A percentile compares a stretch with the other conserved stretches of the same genome.
Conservation (phyloP, 30 jellyfish, hydroid and myxozoan genomes). For the Aurelia sp. region DNA sequence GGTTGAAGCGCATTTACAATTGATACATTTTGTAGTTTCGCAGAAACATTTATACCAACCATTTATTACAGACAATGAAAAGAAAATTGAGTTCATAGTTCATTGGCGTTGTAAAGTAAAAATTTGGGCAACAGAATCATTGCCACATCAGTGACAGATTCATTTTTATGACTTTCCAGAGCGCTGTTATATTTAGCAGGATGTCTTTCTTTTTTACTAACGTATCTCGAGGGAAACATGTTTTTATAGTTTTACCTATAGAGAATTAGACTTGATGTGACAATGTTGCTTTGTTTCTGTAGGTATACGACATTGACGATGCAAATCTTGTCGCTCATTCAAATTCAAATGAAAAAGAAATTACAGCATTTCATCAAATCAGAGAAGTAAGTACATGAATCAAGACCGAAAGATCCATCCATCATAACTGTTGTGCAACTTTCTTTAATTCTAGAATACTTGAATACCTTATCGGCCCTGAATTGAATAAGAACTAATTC, state of each 20-base stretch:
- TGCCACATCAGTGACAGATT: background rate
- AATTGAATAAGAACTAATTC: no score
- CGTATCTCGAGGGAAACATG: no score
- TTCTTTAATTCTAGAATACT: background rate
- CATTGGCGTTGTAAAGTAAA: background rate
- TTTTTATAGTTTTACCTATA: no score
- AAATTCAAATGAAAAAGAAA: slow-evolving; percentile 7
- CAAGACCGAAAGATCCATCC: background rate
- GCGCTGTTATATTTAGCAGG: no score
- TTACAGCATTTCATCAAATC: slow-evolving; percentile 46
- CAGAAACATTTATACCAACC: no score
- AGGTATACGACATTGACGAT: slow-evolving; percentile 69
- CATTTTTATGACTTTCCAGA: no score
- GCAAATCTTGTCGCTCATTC: slow-evolving; percentile 30
- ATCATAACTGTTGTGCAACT: background rate
- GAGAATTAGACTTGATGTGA: no score
- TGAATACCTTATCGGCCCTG: no score
- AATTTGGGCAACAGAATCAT: background rate
- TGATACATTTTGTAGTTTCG: no score
- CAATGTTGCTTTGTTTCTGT: background rate
- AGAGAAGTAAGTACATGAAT: slow-evolving; percentile 48
- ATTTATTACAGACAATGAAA: background rate
- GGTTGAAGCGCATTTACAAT: background rate
- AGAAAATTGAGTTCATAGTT: background rate
- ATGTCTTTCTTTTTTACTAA: no score